Evolutionary conservation across 2,797 vertebrate species (phyloP).

Genomic region (Scomberomorus guttatus): DNA sequence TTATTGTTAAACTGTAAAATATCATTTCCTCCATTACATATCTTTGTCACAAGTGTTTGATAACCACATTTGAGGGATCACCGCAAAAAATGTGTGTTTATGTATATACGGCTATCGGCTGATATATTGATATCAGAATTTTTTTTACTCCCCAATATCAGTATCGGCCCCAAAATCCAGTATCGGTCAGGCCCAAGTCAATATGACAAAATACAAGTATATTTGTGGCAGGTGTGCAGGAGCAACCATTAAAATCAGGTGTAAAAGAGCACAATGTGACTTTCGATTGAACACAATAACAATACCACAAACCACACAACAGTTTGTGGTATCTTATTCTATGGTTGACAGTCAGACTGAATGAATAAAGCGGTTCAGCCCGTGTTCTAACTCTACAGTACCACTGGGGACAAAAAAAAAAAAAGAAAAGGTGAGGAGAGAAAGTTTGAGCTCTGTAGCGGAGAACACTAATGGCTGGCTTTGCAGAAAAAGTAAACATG

Average conservation of each 20-base stretch:
- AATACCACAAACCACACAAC: background rate
- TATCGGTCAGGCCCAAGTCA: too few relatives aligned
- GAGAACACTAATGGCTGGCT: background rate
- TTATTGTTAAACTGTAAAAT: too few relatives aligned
- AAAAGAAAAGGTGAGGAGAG: background rate
- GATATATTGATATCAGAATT: too few relatives aligned
- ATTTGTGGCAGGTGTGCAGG: background rate
- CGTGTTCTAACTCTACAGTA: background rate
- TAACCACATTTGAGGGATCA: too few relatives aligned
- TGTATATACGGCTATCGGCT: too few relatives aligned
- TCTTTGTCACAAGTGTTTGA: too few relatives aligned
- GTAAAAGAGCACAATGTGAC: background rate
- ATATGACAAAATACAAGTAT: background rate
- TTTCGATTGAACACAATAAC: background rate
- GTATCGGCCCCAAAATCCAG: too few relatives aligned
- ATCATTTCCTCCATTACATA: too few relatives aligned
- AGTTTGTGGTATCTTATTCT: background rate
- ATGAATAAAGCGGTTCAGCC: background rate
- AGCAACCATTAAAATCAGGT: background rate
- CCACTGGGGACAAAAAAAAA: conserved; percentile 63
- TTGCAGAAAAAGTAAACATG: conserved; percentile 32
- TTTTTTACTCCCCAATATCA: too few relatives aligned
- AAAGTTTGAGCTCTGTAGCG: conserved; percentile 74
- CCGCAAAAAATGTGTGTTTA: too few relatives aligned
- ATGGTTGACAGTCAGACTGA: background rate